Conservation (phyloP, 2,888 invertebrate species). For the Octonoba sinensis region DNA sequence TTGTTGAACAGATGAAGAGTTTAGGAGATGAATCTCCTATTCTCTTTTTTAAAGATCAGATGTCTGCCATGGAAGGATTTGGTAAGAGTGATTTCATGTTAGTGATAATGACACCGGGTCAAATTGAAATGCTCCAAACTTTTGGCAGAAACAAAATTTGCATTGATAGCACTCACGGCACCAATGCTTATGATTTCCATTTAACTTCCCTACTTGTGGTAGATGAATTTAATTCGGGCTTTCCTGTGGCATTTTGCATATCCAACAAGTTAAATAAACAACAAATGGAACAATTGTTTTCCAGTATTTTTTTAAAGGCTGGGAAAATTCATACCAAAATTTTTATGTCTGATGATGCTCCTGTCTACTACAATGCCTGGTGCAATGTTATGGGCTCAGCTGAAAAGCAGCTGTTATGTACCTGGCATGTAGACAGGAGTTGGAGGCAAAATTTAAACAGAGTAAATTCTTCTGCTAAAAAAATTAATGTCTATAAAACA, state of each 20-base stretch:
- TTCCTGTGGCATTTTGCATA: background rate
- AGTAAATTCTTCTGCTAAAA: background rate
- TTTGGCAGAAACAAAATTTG: background rate
- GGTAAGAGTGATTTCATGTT: too few species aligned
- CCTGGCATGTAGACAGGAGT: background rate
- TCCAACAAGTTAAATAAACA: background rate
- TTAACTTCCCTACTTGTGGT: background rate
- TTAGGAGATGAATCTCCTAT: slow-evolving; percentile 7
- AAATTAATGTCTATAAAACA: background rate
- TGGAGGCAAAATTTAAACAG: background rate
- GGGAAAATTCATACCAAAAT: background rate
- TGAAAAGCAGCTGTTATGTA: background rate
- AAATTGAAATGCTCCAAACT: background rate
- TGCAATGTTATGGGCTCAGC: background rate
- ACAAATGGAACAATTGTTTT: too few species aligned
- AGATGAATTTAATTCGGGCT: background rate
- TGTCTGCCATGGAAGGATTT: too few species aligned
- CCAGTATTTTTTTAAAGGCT: too few species aligned
- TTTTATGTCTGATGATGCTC: background rate
- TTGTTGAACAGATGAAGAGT: background rate
- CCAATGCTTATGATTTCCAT: background rate
- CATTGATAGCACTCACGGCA: background rate
- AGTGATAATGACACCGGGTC: background rate
- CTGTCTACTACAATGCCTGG: background rate
- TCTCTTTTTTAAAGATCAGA: slow-evolving; percentile 19